Base-by-base conservation (phyloP, 1,140 invertebrate species). In the Phthorimaea operculella region DNA sequence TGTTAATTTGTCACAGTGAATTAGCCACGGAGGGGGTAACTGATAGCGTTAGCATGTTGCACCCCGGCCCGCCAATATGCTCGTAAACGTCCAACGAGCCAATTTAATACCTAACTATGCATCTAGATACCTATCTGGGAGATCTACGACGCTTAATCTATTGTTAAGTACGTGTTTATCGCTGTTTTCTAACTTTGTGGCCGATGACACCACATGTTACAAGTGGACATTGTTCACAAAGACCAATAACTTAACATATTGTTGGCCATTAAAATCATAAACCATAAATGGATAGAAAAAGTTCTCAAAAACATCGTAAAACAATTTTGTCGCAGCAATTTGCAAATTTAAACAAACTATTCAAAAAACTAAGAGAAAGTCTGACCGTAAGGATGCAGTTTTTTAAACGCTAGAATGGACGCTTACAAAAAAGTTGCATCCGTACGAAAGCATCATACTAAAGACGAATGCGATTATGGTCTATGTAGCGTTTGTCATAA, bases 1-100 rank as follows among this genome's bases (percentile, higher is more conserved):
- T 80, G 79, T 79, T 83, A 83, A 83, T 83, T 80, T 83, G 80
- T 83, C 78, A 83, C 80, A 75, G 76, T 81, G 80, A 83, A 83
- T 83, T 83, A 83, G 80, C 76, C 71, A 74, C 68, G 71, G 76
- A 70, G 72, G 74, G 73, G 75, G 78, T 83, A 81, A 83, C 68
- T 79, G 78, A 83, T 83, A 76, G 76, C 70, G 68, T 70, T 79
- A 76, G 75, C 79, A 79, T 83, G 77, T 80, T 79, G 78, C 78
- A 79, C 80, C 79, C 78, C 72, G 73, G 62, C 70, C 62, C 71
- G 75, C 78, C 79, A 83, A 83, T 83, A 81, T 74, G 75, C 72
- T 78, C 79, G 76, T 83, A 76, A 81, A 73, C 57, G 78, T 83
- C 79, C 66, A 61, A 69, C 60, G 57, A 60, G 66, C 67, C 72